These are phyloP conservation scores for Cynaeus angustus DNA, from an alignment of 2,888 invertebrate genomes.

Conservation along the genomic window DNA sequence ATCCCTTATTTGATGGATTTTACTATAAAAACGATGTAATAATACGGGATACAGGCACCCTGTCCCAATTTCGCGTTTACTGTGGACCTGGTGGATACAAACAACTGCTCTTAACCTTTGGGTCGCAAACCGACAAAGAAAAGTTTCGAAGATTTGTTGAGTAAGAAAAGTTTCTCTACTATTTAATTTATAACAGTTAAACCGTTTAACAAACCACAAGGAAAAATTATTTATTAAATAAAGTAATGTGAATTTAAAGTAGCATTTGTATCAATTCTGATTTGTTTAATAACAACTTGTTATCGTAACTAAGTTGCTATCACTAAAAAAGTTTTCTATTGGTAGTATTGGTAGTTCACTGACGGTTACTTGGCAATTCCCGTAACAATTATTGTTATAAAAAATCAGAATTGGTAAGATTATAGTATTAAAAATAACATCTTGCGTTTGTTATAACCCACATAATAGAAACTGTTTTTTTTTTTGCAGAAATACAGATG, in stretches of 20 bases:
- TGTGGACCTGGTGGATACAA: slow-evolving; percentile 11
- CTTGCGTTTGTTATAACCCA: slow-evolving; percentile 9
- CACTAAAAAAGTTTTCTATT: too few relatives aligned
- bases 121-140: slow-evolving; percentile 1
- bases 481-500: too few relatives aligned
- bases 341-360: too few relatives aligned
- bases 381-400: too few relatives aligned
- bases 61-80: slow-evolving; percentile 3
- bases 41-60: slow-evolving; percentile 1
- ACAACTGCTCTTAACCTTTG: neutral
- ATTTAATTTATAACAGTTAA: slow-evolving; percentile 16
- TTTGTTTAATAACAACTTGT: too few relatives aligned
- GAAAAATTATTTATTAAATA: slow-evolving; percentile 1
- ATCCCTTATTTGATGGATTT: neutral
- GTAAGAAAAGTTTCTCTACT: neutral
- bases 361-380: too few relatives aligned
- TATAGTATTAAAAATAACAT: too few relatives aligned
- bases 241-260: slow-evolving; percentile 6
- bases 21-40: neutral
- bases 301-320: too few relatives aligned
- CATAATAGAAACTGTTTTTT: slow-evolving; percentile 13
- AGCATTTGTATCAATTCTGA: neutral
- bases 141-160: slow-evolving; percentile 1
- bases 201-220: slow-evolving; percentile 11
- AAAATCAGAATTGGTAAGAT: too few relatives aligned